Evolutionary conservation across 1,140 invertebrate species (phyloP), one percentile per base, ranked within the genome.

Genomic region (Ceratina australensis): DNA sequence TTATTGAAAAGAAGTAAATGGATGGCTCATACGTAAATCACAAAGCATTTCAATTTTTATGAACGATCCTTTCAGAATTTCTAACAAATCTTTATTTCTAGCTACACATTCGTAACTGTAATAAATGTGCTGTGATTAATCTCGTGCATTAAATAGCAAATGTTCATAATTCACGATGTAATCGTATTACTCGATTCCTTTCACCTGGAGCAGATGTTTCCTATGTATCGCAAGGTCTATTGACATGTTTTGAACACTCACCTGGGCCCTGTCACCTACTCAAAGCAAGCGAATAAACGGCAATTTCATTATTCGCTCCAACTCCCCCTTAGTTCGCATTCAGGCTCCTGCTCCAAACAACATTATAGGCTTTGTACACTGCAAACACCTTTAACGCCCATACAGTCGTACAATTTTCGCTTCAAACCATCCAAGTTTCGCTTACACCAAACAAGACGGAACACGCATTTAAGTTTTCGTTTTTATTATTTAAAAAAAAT

Each of bases 161-260:
- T 5, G 10, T 42, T 42, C 7, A 33, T 52, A 10, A 3, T 4
- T 16, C 12, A 52, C 12, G 18, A 33, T 33, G 18, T 33, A 20
- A 54, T 56, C n/a, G n/a, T 22, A 42, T 4, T 26, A 52, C 5
- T 42, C 33, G 1, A 20, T 20, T n/a, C 26, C 7, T 26, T 16
- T 22, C 16, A 13, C 15, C 2, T 42, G 12, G 28, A 64, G n/a
- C 59, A 42, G 73, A 49, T 47, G 42, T 68, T 20, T 47, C 22
- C 20, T 59, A 22, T 20, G 15, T 57, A 42, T 68, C 16, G 15
- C 13, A n/a, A n/a, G 16, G 69, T n/a, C 74, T 61, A 76, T 69
- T 42, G 42, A 76, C 12, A 42, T 60, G 57, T 61, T 24, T 20
- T 20, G 24, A 72, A 50, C 65, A 75, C 68, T 76, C 56, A 69